Evolutionary conservation across 2,797 vertebrate species (phyloP), one percentile per base, ranked within the genome.

Genomic region (Acanthornis magna): DNA sequence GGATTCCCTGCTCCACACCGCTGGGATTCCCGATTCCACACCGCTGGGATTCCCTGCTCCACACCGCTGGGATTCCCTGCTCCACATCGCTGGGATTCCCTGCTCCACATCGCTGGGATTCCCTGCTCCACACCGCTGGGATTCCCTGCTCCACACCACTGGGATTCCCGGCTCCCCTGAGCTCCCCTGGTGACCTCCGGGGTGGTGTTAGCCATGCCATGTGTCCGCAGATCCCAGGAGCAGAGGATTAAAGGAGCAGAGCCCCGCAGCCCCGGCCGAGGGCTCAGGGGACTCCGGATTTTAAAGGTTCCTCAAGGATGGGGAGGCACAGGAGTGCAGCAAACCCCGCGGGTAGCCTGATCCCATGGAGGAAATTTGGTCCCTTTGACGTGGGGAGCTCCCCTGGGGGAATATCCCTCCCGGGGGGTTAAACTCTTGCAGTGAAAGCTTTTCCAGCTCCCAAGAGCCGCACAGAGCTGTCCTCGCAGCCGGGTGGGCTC

Each of bases 251-350:
- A 57, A 81, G 65, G 57, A 81, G 53, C 20, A 77, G 76, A 85
- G 29, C 51, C 38, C 22, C 0, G 0, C 72, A 85, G 29, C 51
- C 38, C 22, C 0, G 0, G 11, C 42, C 0, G 0, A 81, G 25
- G 42, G 54, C 40, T 88, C 74, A 20, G 66, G 32, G 65, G 13
- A 21, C 45, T 27, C 9, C 1, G 0, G 30, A 7, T n/a, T 77
- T 70, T 30, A 48, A 42, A 80, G 45, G 42, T 55, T 80, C 36
- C 0, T 0, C 5, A 2, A 21, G 7, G 50, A 38, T 1, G 4
- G 8, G 16, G 17, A 48, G 23, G 22, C 34, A 43, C n/a, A 85
- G 55, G 17, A 23, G 7, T 13, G 26, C 61, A 55, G 61, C 21
- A 77, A 80, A 57, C 7, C 11, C 34, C 3, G 0, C 2, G 2